Conservation (phyloP, 2,113 vertebrate species). For the Callocephalon fimbriatum region DNA sequence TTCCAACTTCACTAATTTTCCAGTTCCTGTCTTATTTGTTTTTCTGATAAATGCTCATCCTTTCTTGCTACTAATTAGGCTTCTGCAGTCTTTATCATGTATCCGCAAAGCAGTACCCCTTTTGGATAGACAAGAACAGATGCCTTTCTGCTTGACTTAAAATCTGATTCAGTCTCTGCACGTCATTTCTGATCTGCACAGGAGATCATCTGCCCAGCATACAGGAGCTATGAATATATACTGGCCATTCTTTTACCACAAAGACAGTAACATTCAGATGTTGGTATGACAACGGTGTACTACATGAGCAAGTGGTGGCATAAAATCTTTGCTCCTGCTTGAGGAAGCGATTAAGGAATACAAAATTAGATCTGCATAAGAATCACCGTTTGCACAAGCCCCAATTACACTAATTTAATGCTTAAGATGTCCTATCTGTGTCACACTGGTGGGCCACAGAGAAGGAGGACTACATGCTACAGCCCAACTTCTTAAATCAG, state of each 20-base stretch:
- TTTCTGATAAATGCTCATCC: not conserved
- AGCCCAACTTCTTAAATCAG: not conserved
- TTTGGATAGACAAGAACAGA: accelerated
- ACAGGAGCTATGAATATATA: not conserved
- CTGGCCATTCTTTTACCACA: not conserved
- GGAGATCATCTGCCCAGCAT: not conserved
- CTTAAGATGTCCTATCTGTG: not conserved
- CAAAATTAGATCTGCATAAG: not conserved
- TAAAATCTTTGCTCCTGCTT: not conserved
- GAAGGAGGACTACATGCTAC: not conserved
- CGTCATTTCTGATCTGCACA: not conserved
- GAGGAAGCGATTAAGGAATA: not conserved
- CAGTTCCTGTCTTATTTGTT: not conserved
- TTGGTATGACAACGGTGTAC: not conserved
- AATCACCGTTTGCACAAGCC: not conserved
- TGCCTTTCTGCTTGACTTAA: not conserved
- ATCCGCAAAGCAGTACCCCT: not conserved
- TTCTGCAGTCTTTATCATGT: not conserved
- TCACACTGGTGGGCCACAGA: not conserved
- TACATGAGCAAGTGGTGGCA: not conserved
- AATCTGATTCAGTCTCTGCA: not conserved
- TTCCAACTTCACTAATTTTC: not conserved
- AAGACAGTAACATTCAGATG: not conserved
- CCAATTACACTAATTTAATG: not conserved
- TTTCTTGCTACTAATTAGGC: not conserved